Evolutionary conservation across 2,888 invertebrate species (phyloP), one percentile per base, ranked within the genome.

Genomic region (Girardia tigrina): DNA sequence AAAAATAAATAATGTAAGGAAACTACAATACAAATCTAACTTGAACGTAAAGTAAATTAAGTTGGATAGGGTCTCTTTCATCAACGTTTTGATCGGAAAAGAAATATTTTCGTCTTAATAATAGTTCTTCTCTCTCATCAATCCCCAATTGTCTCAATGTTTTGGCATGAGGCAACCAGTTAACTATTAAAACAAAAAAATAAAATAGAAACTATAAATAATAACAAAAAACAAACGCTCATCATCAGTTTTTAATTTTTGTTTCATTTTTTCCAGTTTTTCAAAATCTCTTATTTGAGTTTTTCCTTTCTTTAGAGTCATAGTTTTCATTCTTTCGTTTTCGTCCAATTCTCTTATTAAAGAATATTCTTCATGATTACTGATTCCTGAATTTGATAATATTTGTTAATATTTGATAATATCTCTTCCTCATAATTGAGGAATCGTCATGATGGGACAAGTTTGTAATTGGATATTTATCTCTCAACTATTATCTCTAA

Each of bases 61-160:
- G 87, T 85, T 98, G 98, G 1, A 86, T 81, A 0, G 98, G 98
- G 86, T 98, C 98, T 28, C 95, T 88, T 20, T 86, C 86, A 86
- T 99, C 98, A 82, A 99, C 94, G 86, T 99, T 99, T 81, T 94
- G 92, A 86, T 98, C 98, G 0, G 94, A 94, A 87, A 92, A 99
- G 89, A 98, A 98, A 86, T 92, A 94, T 85, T 94, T 93, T 78
- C 97, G 87, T 28, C 94, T 87, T 78, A 98, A 87, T 71, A 98
- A 87, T 26, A 99, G 89, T 0, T 92, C 93, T 85, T 97, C 95
- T 14, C 89, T 87, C 81, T 91, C 92, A 82, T 92, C 92, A 75
- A 99, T 90, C 78, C 94, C 95, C 85, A 99, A 98, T 84, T 99
- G 97, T 75, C 95, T 88, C 72, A 98, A 87, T 0, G 98, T 98